Percentiles rank a stretch among this genome's conserved stretches.
These are phyloP conservation scores for Trachelus stipa DNA, from an alignment of 2,888 invertebrate species.

Conservation along the genomic window DNA sequence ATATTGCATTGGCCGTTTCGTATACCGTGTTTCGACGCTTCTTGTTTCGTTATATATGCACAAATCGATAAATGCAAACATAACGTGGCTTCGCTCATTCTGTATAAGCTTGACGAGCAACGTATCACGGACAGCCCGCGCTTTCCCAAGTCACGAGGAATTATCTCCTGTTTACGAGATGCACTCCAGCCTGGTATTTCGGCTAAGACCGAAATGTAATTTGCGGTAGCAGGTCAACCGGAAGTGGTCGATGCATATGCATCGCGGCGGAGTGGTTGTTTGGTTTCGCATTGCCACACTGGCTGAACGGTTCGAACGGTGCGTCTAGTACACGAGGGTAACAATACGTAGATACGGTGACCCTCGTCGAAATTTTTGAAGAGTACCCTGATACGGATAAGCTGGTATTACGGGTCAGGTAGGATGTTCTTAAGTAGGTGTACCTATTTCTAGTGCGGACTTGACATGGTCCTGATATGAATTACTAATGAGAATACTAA, in stretches of 20 bases:
- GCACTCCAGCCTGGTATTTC: not conserved
- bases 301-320: not conserved
- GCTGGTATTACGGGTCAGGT: not conserved
- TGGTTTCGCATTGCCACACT: constrained; percentile 17
- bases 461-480: not conserved
- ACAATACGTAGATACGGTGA: not conserved
- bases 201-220: not conserved
- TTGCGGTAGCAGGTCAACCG: constrained; percentile 13
- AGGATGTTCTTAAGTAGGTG: not conserved
- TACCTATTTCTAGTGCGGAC: not conserved
- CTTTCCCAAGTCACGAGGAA: not conserved
- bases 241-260: constrained; percentile 51
- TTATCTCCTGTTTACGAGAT: not conserved
- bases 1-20: not conserved
- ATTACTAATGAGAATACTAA: not conserved
- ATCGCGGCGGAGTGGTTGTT: constrained; percentile 47
- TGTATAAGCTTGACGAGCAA: not conserved
- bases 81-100: not conserved
- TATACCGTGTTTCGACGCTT: not conserved
- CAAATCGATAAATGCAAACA: not conserved
- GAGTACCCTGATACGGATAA: not conserved
- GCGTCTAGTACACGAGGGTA: not conserved
- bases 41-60: not conserved
- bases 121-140: not conserved
- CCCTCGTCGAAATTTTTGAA: not conserved